Base-by-base conservation (phyloP, 2,797 vertebrate species). In the Xyrichtys novacula region DNA sequence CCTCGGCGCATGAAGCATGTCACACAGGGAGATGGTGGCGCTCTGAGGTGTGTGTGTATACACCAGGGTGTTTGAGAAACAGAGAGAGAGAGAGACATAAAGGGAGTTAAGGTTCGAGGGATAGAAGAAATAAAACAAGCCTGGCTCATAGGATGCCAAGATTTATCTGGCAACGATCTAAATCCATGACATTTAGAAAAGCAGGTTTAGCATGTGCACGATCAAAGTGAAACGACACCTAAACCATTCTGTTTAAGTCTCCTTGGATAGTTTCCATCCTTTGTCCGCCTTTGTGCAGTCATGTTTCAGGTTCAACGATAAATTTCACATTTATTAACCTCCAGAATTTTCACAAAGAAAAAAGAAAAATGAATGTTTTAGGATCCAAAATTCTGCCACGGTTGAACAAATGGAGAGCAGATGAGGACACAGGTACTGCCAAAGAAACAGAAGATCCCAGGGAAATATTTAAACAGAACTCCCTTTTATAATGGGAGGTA, bases 1-100 rank as follows among this genome's bases (percentile, higher is more conserved):
- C 81, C 69, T 54, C 44, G 26, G 85, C 55, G 84, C 88, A 89
- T 90, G 82, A 87, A 86, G 77, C 78, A 79, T 86, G 81, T 81
- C 77, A 73, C 78, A 76, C 71, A 63, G 82, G 63, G 76, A 71
- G 80, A 74, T 78, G 64, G 62, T 34, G 63, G 65, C 65, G 62
- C 66, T 75, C 65, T 42, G 42, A 80, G 68, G 65, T 80, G 66
- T 76, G 66, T 71, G 56, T 57, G 66, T 71, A 53, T 57, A 2
- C 25, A 58, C n/a, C 23, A 47, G 25, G 75, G 71, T 67, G 71
- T 67, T 56, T 76, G 61, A 78, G 63, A 32, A 26, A 77, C 66
- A 65, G 54, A 57, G 56, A 76, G 65, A 78, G 65, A 78, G 63
- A 66, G 47, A 67, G 42, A 63, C 43, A 46, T 19, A 28, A 58